Percentiles rank a stretch among this genome's conserved stretches.
phyloP scores from a whole-genome alignment of 1,140 invertebrate species.

The Dryas iulia region DNA sequence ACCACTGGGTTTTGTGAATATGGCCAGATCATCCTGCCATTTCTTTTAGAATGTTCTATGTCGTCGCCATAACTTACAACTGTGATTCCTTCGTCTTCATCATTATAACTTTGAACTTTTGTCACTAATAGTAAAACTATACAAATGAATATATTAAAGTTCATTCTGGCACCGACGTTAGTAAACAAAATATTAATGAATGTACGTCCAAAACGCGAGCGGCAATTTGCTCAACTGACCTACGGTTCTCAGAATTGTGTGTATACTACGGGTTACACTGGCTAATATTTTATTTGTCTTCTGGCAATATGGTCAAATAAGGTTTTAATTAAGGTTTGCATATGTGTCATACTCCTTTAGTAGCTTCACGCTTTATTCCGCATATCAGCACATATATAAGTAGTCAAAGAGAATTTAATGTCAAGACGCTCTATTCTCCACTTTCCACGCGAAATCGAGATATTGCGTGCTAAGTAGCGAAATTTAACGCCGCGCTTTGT shows the following conservation, averaged over 20 bases:
- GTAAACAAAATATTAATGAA: conserved; percentile 1
- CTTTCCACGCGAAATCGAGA: no score
- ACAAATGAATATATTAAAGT: conserved; percentile 6
- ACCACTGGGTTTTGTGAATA: conserved; percentile 37
- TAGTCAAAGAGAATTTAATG: no score
- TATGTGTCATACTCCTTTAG: no score
- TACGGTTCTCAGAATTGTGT: neutral
- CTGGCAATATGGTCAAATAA: no score
- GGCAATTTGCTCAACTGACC: conserved; percentile 4
- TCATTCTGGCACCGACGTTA: conserved; percentile 7
- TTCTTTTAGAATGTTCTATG: neutral
- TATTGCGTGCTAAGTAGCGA: no score
- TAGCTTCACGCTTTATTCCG: no score
- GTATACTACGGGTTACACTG: neutral
- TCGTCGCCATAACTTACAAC: conserved; percentile 17
- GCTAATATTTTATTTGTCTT: neutral
- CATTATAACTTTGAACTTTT: neutral
- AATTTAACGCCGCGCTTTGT: no score
- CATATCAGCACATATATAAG: no score
- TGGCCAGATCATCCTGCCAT: conserved; percentile 32
- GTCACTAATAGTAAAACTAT: conserved; percentile 6
- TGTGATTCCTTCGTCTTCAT: conserved; percentile 9
- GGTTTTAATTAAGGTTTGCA: no score
- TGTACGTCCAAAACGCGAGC: conserved; percentile 7
- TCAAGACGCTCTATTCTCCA: no score